A percentile compares a stretch with the other conserved stretches of the same genome.
These are phyloP conservation scores for Tangara arthus DNA, from an alignment of 2,797 vertebrate genomes.

Conservation along the genomic window DNA sequence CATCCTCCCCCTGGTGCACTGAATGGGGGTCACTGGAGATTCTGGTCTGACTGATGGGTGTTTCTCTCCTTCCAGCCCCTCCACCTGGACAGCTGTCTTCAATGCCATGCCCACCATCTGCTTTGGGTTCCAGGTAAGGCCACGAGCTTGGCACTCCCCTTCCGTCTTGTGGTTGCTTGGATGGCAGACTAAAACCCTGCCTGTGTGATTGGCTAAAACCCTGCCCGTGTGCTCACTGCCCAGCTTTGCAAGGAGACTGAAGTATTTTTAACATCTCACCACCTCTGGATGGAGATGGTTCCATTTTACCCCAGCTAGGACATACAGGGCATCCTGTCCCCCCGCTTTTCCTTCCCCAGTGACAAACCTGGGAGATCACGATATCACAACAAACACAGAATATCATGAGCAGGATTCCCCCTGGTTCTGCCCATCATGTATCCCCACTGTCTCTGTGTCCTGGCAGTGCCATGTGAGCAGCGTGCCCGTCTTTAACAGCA, in stretches of 20 bases:
- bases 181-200: background rate
- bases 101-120: constrained; percentile 98
- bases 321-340: background rate
- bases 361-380: background rate
- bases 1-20: background rate
- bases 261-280: background rate
- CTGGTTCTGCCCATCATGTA: background rate
- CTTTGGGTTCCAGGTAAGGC: constrained; percentile 94
- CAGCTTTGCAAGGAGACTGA: background rate
- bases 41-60: background rate
- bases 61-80: constrained; percentile 77
- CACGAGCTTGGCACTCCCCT: accelerated
- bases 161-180: background rate
- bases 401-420: accelerated
- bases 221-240: accelerated
- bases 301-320: background rate
- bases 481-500: constrained; percentile 96
- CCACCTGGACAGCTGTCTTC: constrained; percentile 92
- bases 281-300: background rate
- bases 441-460: background rate
- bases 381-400: accelerated
- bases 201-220: accelerated
- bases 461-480: constrained; percentile 93
- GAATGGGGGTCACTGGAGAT: accelerated
- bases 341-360: background rate